These are phyloP conservation scores for Panagrolaimus sp. DNA, from an alignment of 1,140 invertebrate genomes.

Conservation along the genomic window DNA sequence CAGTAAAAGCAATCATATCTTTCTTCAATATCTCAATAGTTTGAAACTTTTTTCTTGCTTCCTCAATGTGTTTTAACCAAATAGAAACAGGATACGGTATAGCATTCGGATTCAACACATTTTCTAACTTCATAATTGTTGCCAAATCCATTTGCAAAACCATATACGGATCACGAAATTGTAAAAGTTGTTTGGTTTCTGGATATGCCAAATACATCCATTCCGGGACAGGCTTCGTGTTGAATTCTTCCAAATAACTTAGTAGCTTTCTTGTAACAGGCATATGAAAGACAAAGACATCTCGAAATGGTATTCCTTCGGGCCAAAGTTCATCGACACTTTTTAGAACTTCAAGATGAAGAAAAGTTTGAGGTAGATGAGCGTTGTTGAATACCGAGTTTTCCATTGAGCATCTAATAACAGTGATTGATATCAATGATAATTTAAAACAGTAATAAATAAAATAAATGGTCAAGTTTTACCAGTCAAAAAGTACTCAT, in stretches of 20 bases:
- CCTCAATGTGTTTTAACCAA: not conserved
- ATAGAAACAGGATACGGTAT: not conserved
- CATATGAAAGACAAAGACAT: not conserved
- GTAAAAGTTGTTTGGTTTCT: not conserved
- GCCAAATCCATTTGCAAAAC: conserved; percentile 6
- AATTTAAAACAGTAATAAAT: not conserved
- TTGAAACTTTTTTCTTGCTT: not conserved
- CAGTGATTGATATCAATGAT: not conserved
- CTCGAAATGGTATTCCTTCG: not conserved
- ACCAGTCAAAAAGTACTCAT: not conserved
- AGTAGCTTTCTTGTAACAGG: not conserved
- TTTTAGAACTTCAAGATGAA: not conserved
- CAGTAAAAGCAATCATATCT: not conserved
- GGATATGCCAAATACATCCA: not conserved
- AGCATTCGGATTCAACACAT: not conserved
- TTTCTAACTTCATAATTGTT: not conserved
- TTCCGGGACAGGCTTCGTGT: not conserved
- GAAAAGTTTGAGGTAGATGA: not conserved
- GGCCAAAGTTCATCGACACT: not conserved
- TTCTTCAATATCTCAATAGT: not conserved
- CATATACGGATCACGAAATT: not conserved
- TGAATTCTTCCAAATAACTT: not conserved
- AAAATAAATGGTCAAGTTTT: not conserved
- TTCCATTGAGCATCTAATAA: too few relatives aligned
- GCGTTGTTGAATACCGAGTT: not conserved